Percentiles rank a stretch among this genome's conserved stretches.
Conservation (phyloP, 2,113 vertebrate species). For the Eurystomus gularis region DNA sequence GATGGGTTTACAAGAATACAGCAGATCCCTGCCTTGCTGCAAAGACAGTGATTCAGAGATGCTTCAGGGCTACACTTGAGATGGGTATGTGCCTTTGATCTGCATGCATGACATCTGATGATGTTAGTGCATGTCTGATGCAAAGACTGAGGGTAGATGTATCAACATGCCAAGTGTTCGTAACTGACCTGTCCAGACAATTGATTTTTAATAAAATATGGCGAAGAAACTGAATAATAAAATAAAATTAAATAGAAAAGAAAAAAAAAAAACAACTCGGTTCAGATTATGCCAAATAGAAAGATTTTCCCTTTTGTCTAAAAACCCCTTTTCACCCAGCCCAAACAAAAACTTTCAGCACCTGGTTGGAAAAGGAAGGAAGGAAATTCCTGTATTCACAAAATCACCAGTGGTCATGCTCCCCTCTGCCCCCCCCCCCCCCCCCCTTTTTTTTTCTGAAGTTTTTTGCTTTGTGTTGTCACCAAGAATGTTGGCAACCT, state of each 20-base stretch:
- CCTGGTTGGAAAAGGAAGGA: not conserved
- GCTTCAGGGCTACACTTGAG: not conserved
- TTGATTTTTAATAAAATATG: not conserved
- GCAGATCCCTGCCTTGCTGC: not conserved
- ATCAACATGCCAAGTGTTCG: not conserved
- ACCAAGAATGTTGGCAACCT: not conserved
- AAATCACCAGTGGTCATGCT: not conserved
- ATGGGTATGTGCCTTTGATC: constrained; percentile 5
- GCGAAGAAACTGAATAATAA: not conserved
- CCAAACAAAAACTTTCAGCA: not conserved
- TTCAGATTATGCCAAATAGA: not conserved
- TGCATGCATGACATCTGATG: not conserved
- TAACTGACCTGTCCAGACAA: not conserved
- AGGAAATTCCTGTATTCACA: not conserved
- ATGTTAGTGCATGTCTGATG: not conserved
- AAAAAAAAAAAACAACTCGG: not conserved
- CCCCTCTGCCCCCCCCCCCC: no score
- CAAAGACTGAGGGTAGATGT: not conserved
- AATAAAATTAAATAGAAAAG: not conserved
- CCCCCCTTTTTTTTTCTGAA: not conserved
- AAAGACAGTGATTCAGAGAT: not conserved
- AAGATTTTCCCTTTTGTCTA: not conserved
- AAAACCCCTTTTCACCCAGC: not conserved
- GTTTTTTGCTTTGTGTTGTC: not conserved
- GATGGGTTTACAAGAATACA: not conserved